Percentiles rank a stretch among this genome's conserved stretches.
Evolutionary conservation across 92 coral and sea anemone genomes (phyloP).

Genomic region (Paragorgia papillata): DNA sequence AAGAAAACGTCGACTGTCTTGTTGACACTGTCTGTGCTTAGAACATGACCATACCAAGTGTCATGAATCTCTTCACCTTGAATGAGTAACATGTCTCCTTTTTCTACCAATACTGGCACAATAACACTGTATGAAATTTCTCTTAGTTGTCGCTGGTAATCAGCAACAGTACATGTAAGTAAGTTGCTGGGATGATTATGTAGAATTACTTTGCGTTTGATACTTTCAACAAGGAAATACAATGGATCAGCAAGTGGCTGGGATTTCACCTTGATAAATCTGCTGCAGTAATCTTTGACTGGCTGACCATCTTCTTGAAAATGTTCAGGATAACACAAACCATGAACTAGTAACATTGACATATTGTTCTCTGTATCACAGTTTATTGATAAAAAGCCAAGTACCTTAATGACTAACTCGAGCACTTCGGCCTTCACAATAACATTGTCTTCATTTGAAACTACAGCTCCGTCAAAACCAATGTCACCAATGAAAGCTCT

Average conservation of each 20-base stretch:
- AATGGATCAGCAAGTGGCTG: constrained; percentile 37
- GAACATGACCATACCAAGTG: no score
- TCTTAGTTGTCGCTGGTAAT: constrained; percentile 54
- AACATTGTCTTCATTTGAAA: constrained; percentile 48
- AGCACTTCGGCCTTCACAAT: constrained; percentile 30
- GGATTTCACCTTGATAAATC: constrained; percentile 53
- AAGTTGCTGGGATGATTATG: constrained; percentile 26
- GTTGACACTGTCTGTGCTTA: constrained; percentile 28
- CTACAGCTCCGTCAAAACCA: constrained; percentile 54
- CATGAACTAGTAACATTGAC: constrained; percentile 52
- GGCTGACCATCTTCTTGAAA: constrained; percentile 33
- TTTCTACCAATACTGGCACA: constrained; percentile 63
- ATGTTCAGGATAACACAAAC: constrained; percentile 36
- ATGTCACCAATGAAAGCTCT: constrained; percentile 53
- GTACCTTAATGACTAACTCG: constrained; percentile 46
- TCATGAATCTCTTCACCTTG: no score
- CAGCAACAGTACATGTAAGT: constrained; percentile 73
- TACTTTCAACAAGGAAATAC: constrained; percentile 37
- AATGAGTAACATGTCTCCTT: constrained; percentile 78
- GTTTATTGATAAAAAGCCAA: constrained; percentile 52
- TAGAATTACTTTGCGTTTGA: constrained; percentile 61
- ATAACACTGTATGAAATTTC: constrained; percentile 47
- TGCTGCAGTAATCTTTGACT: constrained; percentile 64
- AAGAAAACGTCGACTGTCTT: constrained; percentile 63
- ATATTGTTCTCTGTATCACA: constrained; percentile 18